phyloP scores from a whole-genome alignment of 2,797 vertebrate genomes.

The Trichosurus vulpecula region DNA sequence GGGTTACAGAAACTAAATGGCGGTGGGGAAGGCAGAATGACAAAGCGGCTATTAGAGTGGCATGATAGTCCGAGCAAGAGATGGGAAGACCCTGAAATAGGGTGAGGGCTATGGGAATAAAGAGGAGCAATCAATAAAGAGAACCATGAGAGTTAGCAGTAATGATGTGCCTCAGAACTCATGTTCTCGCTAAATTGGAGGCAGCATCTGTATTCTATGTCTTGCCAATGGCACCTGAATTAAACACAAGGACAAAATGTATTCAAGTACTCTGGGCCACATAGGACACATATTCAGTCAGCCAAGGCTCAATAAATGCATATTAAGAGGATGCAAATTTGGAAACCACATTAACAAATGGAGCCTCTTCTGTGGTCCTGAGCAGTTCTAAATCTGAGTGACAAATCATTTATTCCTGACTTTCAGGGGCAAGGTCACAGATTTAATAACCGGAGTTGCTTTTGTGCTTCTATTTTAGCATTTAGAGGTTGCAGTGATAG shows the following conservation, averaged over 20 bases:
- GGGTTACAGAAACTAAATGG: background rate
- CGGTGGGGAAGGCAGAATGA: background rate
- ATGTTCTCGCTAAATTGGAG: background rate
- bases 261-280: conserved; percentile 12
- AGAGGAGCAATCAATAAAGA: background rate
- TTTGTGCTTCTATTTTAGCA: conserved; percentile 72
- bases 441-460: conserved; percentile 77
- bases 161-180: background rate
- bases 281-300: conserved; percentile 55
- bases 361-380: conserved; percentile 52
- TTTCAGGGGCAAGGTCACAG: conserved; percentile 73
- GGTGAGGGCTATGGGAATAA: background rate
- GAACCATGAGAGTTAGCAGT: background rate
- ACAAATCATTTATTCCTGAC: conserved; percentile 75
- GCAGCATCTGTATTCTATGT: background rate
- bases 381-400: conserved; percentile 66
- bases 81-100: background rate
- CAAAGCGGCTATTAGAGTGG: background rate
- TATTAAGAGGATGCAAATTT: conserved; percentile 75
- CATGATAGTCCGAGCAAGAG: background rate
- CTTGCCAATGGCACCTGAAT: conserved; percentile 38
- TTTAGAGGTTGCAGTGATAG: conserved; percentile 77
- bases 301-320: conserved; percentile 60
- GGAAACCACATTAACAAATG: conserved; percentile 77
- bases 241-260: conserved; percentile 47